These are phyloP conservation scores for Malurus elegans DNA, from an alignment of 2,113 vertebrate genomes.

Conservation along the genomic window DNA sequence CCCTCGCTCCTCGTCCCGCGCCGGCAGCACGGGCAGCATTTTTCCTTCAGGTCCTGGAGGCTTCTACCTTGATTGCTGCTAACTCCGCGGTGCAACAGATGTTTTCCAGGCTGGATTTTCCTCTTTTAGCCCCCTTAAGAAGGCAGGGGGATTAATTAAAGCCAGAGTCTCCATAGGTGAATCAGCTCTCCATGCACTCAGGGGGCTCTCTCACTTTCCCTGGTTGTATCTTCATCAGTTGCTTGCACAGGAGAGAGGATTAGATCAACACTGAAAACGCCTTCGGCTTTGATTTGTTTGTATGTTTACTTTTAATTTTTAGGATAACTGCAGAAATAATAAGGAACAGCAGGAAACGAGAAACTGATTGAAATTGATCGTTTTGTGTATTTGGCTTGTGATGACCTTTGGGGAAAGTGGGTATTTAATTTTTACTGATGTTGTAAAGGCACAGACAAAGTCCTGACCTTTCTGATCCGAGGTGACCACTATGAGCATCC, in stretches of 20 bases:
- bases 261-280: not conserved
- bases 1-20: not conserved
- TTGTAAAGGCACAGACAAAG: slow-evolving; percentile 55
- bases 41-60: not conserved
- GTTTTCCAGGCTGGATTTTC: slow-evolving; percentile 6
- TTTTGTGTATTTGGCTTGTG: not conserved
- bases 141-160: slow-evolving; percentile 44
- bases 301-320: slow-evolving; percentile 40
- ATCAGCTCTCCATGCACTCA: fast-evolving
- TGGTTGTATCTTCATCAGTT: not conserved
- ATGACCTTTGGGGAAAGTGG: slow-evolving; percentile 46
- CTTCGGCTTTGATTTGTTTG: not conserved
- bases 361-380: slow-evolving; percentile 31
- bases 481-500: slow-evolving; percentile 54
- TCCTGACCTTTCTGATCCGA: slow-evolving; percentile 52
- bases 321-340: slow-evolving; percentile 24
- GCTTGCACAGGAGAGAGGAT: not conserved
- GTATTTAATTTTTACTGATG: slow-evolving; percentile 64
- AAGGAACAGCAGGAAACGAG: not conserved
- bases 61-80: not conserved
- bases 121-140: slow-evolving; percentile 29
- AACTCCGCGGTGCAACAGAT: not conserved
- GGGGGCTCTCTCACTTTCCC: not conserved
- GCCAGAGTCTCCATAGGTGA: not conserved
- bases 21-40: not conserved